phyloP scores from a whole-genome alignment of 2,113 vertebrate genomes.

The Porphyrio hochstetteri region DNA sequence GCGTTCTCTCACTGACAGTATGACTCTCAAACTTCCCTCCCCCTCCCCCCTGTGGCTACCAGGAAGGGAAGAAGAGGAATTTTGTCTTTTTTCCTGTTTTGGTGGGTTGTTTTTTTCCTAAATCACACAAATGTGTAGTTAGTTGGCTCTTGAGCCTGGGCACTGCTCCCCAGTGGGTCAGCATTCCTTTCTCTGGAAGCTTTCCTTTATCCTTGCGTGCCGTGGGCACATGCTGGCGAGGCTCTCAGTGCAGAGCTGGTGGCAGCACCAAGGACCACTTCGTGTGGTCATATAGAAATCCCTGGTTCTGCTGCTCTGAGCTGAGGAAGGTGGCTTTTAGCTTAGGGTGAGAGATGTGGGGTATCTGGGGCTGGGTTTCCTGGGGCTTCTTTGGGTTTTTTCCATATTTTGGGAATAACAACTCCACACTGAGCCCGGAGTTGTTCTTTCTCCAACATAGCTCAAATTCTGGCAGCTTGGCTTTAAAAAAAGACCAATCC shows the following conservation, averaged over 20 bases:
- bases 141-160: neutral
- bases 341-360: neutral
- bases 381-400: neutral
- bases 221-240: neutral
- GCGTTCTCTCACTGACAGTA: neutral
- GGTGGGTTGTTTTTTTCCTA: neutral
- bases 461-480: constrained; percentile 1
- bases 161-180: neutral
- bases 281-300: neutral
- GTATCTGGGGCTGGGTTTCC: neutral
- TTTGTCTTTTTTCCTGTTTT: neutral
- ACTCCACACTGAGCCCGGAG: neutral
- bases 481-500: constrained; percentile 8
- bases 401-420: neutral
- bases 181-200: neutral
- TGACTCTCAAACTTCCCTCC: neutral
- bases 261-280: neutral
- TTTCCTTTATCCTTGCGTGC: neutral
- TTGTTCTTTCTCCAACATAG: neutral
- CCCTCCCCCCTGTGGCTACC: neutral
- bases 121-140: neutral
- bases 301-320: neutral
- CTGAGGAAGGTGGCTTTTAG: neutral
- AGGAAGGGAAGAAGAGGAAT: neutral
- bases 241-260: neutral